These are phyloP conservation scores for Pheosia tremula DNA, from an alignment of 2,888 invertebrate genomes.

Conservation along the genomic window DNA sequence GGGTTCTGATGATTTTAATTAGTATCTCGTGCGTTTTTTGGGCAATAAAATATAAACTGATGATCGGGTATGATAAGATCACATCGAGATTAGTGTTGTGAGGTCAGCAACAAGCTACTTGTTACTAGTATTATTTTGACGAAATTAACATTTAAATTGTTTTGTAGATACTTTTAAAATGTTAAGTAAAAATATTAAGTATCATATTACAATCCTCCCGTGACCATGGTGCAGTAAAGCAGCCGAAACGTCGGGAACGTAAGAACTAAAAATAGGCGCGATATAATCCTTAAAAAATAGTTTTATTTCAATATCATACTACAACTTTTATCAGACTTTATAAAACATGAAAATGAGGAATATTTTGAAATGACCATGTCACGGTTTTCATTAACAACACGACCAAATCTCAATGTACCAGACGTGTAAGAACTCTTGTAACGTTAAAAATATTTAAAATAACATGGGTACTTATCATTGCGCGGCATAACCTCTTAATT, in stretches of 20 bases:
- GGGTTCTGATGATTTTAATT: conserved; percentile 46
- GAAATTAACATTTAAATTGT: not conserved
- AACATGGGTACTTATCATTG: conserved; percentile 46
- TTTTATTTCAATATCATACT: too few species aligned
- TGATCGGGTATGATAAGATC: conserved; percentile 22
- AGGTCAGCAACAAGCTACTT: conserved; percentile 30
- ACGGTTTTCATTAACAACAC: not conserved
- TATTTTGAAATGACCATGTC: not conserved
- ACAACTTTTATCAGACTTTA: too few species aligned
- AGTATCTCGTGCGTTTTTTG: conserved; percentile 30
- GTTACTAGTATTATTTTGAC: not conserved
- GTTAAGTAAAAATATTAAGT: too few species aligned
- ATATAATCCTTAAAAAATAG: too few species aligned
- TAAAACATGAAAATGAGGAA: too few species aligned
- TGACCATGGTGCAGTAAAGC: too few species aligned
- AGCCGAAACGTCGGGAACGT: too few species aligned
- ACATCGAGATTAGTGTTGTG: conserved; percentile 16
- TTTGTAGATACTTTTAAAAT: too few species aligned
- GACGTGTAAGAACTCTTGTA: not conserved
- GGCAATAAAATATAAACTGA: conserved; percentile 21
- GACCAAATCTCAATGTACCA: not conserved
- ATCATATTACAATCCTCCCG: too few species aligned
- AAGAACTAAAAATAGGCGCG: too few species aligned
- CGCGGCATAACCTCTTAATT: conserved; percentile 62
- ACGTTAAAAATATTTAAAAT: not conserved